Conservation (phyloP, 2,888 invertebrate genomes). For the Melieria picta region DNA sequence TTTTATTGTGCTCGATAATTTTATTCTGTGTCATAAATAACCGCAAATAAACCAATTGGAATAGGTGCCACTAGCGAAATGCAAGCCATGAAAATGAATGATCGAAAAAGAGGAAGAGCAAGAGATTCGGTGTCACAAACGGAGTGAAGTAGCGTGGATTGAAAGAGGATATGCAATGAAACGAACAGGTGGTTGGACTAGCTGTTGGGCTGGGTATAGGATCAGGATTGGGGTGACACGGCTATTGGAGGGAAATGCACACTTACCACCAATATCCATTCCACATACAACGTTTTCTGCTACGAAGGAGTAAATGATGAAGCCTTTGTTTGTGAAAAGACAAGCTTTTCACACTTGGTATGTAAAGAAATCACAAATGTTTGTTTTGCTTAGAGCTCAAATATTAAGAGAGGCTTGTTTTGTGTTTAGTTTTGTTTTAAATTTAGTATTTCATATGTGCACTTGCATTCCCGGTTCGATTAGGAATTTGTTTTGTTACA, state of each 20-base stretch:
- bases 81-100: too few species aligned
- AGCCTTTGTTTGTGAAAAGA: slow-evolving; percentile 37
- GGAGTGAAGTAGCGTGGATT: neutral
- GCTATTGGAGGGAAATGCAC: slow-evolving; percentile 38
- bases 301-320: slow-evolving; percentile 44
- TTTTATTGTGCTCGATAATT: too few species aligned
- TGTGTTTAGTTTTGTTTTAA: neutral
- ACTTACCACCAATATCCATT: slow-evolving; percentile 48
- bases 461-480: neutral
- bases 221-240: slow-evolving; percentile 38
- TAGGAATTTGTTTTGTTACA: neutral
- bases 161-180: neutral
- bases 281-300: slow-evolving; percentile 44
- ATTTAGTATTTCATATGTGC: neutral
- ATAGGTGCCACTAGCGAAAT: too few species aligned
- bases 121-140: neutral
- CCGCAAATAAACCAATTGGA: too few species aligned
- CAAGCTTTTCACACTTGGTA: slow-evolving; percentile 36
- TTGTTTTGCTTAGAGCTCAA: neutral
- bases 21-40: too few species aligned
- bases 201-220: slow-evolving; percentile 8
- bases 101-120: too few species aligned
- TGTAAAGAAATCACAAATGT: slow-evolving; percentile 3
- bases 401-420: neutral
- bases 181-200: slow-evolving; percentile 3